Evolutionary conservation across 2,113 vertebrate species (phyloP), one percentile per base, ranked within the genome.

Genomic region (Pollimyrus isidori): DNA sequence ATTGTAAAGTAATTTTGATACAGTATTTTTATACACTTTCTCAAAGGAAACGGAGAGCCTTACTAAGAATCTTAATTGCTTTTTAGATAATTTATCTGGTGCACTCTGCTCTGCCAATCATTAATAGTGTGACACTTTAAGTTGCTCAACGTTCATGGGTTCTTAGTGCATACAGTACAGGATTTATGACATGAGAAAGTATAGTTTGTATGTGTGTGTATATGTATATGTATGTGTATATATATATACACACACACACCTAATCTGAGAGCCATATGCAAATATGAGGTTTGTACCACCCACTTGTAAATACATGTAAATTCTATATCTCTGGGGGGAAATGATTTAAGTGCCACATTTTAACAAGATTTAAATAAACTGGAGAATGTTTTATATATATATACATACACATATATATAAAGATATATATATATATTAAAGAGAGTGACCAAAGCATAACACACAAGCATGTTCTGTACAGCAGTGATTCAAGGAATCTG

Each of bases 381-480:
- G 89, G 89, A 92, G 88, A 92, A 45, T 93, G 89, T 92, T 93
- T 93, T 80, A 91, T 91, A 91, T 53, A 53, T 53, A 53, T 53
- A 53, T 0, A 53, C 1, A 53, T 17, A 52, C 4, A 52, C 7
- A 53, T 19, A 53, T 19, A 19, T 4, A 53, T 53, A 21, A 5
- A 21, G 19, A 53, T 94, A 93, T 4, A 53, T 53, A 21, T 19
- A 21, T 53, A 53, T 94, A 93, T 87, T 87, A 93, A 92, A 92
- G 93, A 90, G 26, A 91, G 91, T 92, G 94, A 95, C 95, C 95
- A 95, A 95, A 95, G 94, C 93, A 88, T 82, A 90, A 92, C 4
- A 80, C 13, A 87, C 92, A 92, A 91, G 89, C 91, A 88, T 73
- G 53, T 89, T 80, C 90, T 94, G 90, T 93, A 94, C 91, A 93